These are phyloP conservation scores for Drosophila robusta DNA, from an alignment of 2,888 invertebrate species.

Conservation along the genomic window DNA sequence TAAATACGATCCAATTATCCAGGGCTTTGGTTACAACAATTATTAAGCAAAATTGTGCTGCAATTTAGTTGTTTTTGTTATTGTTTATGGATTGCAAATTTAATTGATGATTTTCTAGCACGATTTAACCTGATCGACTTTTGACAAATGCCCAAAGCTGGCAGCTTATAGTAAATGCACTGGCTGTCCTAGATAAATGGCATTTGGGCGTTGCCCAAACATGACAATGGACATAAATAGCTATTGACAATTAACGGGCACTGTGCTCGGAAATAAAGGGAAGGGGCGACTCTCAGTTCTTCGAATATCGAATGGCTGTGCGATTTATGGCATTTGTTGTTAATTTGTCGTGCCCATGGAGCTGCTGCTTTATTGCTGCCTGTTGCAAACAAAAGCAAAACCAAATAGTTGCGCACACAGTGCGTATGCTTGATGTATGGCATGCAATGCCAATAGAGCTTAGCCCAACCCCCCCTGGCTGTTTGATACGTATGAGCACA, in stretches of 20 bases:
- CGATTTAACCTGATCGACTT: slow-evolving; percentile 40
- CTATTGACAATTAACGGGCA: slow-evolving; percentile 52
- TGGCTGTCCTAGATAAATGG: slow-evolving; percentile 29
- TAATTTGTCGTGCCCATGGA: slow-evolving; percentile 69
- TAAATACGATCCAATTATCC: slow-evolving; percentile 57
- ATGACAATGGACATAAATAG: slow-evolving; percentile 46
- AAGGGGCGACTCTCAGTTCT: neutral
- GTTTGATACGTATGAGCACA: slow-evolving; percentile 1
- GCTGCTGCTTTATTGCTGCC: slow-evolving; percentile 31
- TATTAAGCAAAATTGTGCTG: slow-evolving; percentile 14
- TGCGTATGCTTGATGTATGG: slow-evolving; percentile 72
- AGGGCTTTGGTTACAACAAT: slow-evolving; percentile 18
- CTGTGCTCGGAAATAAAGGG: neutral
- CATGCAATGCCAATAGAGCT: slow-evolving; percentile 54
- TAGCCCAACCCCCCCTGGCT: slow-evolving; percentile 4
- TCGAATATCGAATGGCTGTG: slow-evolving; percentile 47
- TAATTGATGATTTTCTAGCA: slow-evolving; percentile 53
- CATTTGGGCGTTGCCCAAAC: slow-evolving; percentile 16
- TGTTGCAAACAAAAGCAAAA: slow-evolving; percentile 44
- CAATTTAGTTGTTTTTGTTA: slow-evolving; percentile 11
- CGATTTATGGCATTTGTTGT: slow-evolving; percentile 75
- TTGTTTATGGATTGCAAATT: slow-evolving; percentile 45
- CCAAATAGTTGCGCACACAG: slow-evolving; percentile 55
- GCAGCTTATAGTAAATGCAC: slow-evolving; percentile 24
- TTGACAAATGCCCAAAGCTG: slow-evolving; percentile 34